Base-by-base conservation (phyloP, 2,888 invertebrate genomes). In the Timema cristinae region DNA sequence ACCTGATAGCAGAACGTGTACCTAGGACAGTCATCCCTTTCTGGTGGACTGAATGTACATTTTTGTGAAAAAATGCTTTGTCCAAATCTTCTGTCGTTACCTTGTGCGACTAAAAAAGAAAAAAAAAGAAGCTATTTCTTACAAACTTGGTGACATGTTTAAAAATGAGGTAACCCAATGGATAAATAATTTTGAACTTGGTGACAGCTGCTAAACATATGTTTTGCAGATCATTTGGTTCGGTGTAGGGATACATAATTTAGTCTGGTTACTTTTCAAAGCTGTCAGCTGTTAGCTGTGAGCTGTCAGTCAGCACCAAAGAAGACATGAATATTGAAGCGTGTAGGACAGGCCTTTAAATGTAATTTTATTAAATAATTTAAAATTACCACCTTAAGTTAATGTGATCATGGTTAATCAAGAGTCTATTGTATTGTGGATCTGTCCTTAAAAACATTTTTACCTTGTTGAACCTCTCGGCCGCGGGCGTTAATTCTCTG, bases 21-120 rank as follows among this genome's bases (percentile, higher is more conserved):
- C 73, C 76, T 72, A 74, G 76, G 77, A 69, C 76, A 75, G 7
- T 73, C 9, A 66, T 83, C 0, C 84, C 82, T 70, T 84, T 83
- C 73, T 83, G 83, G 71, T 85, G 83, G 79, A 82, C 84, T 54
- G 82, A 80, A 71, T 81, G 78, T 7, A 78, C 78, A 16, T 79
- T 78, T 13, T 79, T 78, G 67, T 82, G 79, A 77, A 91, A 91
- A 80, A 91, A 91, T 52, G 83, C 81, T 59, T 84, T 85, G 79
- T 91, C 91, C 63, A 91, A 80, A 74, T 88, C 88, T 72, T 84
- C 84, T 1, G 84, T 82, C 0, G 85, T 84, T n/a, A 78, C 75
- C 76, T 78, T 80, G 52, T 75, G 77, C 7, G 78, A 73, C 80
- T 80, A 70, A 51, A 77, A 74, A 48, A 52, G 15, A 67, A 61